phyloP scores from a whole-genome alignment of 2,888 invertebrate genomes.

The Drosophila prolongata region DNA sequence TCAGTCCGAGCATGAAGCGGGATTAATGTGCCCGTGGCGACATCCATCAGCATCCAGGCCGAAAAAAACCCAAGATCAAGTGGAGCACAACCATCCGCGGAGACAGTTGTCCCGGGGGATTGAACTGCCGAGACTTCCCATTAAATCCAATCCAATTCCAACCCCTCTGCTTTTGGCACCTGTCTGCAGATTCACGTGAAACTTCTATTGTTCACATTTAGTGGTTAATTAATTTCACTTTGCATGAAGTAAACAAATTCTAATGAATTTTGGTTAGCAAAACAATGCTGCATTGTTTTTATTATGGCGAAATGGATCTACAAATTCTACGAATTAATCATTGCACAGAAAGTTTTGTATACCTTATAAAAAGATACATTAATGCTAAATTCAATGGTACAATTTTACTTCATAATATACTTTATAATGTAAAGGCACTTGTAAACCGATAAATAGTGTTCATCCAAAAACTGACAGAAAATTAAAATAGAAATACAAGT shows the following conservation, averaged over 20 bases:
- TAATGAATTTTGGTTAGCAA: constrained; percentile 3
- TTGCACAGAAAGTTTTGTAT: background rate
- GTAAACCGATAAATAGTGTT: too few relatives aligned
- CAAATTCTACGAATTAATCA: constrained; percentile 1
- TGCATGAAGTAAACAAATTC: constrained; percentile 50
- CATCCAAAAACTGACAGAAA: too few relatives aligned
- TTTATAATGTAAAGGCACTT: too few relatives aligned
- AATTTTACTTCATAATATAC: too few relatives aligned
- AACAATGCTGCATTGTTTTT: constrained; percentile 17
- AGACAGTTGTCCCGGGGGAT: constrained; percentile 60
- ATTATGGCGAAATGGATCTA: constrained; percentile 10
- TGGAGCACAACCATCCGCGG: constrained; percentile 61
- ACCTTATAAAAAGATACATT: background rate
- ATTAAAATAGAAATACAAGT: too few relatives aligned
- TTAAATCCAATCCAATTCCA: background rate
- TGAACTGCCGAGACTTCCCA: constrained; percentile 2
- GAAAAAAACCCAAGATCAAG: constrained; percentile 75
- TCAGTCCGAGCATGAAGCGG: constrained; percentile 53
- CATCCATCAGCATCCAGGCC: constrained; percentile 49
- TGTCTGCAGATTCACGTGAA: constrained; percentile 40
- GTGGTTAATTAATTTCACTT: constrained; percentile 41
- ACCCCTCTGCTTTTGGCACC: constrained; percentile 31
- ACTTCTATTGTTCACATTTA: constrained; percentile 14
- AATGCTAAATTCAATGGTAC: too few relatives aligned
- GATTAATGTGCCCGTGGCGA: constrained; percentile 73